Evolutionary conservation across 2,113 vertebrate species (phyloP), one percentile per base, ranked within the genome.

Genomic region (Dipodomys ordii): DNA sequence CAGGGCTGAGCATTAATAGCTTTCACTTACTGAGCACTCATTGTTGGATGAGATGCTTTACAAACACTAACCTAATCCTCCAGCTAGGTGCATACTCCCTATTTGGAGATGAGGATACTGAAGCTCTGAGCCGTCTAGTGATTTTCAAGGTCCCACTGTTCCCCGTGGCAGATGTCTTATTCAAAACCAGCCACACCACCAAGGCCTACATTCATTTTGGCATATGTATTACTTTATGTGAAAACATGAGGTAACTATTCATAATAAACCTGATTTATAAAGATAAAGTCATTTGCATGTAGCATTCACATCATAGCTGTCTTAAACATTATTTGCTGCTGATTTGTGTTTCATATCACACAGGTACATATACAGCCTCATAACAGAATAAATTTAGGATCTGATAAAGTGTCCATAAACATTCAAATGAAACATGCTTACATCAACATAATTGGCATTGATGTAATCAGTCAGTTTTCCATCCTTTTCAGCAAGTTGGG

Each of bases 391-490:
- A 78, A 90, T 83, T 80, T 30, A 35, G n/a, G 57, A 11, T 30
- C 9, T 80, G 74, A 57, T 44, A 62, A 8, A 65, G 69, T 46
- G 88, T 76, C 32, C 44, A 88, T 44, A 85, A 87, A 84, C 32
- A n/a, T 92, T 72, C 28, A 92, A 78, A 64, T 0, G 95, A 89
- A 95, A 92, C 83, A 96, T 49, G 20, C 99, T 99, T 98, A 99
- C 99, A 89, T 99, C 99, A 9, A 99, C 99, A 0, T 98, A 99
- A 98, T 99, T 99, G 79, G 99, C 99, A 96, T 99, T 99, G 96
- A 99, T 99, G 96, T 99, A 99, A 97, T 99, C 99, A n/a, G 98
- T 98, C 53, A 97, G 95, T 97, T 98, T 99, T 87, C 99, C 99
- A 65, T 99, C 98, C 96, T 98, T 99, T 96, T 99, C 98, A 77